phyloP scores from a whole-genome alignment of 2,113 vertebrate genomes.

The Cromileptes altivelis region DNA sequence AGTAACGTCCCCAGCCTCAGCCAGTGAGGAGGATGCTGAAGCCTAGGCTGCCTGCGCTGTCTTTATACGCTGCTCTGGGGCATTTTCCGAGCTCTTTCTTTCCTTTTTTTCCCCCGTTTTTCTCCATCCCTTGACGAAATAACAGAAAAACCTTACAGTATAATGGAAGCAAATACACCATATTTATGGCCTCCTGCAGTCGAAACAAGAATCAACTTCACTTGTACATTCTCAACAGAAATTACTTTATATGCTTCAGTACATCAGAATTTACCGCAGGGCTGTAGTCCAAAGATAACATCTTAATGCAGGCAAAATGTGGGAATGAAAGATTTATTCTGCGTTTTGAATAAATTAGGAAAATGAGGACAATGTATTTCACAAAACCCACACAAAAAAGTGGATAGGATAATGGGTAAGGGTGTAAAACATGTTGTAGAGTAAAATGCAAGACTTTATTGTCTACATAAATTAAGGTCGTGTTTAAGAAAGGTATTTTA shows the following conservation, averaged over 20 bases:
- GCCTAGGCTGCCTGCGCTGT: conserved; percentile 45
- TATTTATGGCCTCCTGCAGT: not conserved
- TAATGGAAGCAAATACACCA: conserved; percentile 24
- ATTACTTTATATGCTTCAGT: not conserved
- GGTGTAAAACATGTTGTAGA: not conserved
- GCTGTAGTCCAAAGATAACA: not conserved
- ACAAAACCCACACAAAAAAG: not conserved
- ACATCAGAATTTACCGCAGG: conserved; percentile 4
- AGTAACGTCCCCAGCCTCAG: conserved; percentile 54
- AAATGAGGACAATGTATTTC: not conserved
- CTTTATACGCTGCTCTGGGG: conserved; percentile 50
- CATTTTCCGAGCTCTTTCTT: conserved; percentile 24
- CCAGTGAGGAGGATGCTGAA: conserved; percentile 45
- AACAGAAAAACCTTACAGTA: conserved; percentile 19
- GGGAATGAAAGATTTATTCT: not conserved
- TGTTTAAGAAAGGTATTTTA: not conserved
- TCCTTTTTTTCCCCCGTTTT: not conserved
- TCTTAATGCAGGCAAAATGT: not conserved
- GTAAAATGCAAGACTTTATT: not conserved
- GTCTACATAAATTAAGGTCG: not conserved
- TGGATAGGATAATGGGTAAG: not conserved
- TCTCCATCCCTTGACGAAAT: conserved; percentile 33
- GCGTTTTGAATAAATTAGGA: conserved; percentile 3
- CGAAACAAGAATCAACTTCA: conserved; percentile 8
- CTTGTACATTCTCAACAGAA: not conserved